Conservation (phyloP, 2,113 vertebrate genomes). For the Rattus norvegicus region DNA sequence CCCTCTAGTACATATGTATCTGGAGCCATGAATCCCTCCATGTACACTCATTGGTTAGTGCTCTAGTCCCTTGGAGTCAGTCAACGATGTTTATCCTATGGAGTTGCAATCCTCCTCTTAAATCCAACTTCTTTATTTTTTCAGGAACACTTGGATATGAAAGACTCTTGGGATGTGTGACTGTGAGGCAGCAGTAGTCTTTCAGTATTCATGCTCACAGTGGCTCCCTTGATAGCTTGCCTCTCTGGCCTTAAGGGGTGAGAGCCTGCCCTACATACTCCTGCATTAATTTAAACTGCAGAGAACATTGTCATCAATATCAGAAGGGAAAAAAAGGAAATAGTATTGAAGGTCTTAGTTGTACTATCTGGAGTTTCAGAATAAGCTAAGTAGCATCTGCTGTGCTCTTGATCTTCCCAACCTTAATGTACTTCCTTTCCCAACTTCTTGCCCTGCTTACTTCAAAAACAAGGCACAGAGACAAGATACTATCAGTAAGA, state of each 20-base stretch:
- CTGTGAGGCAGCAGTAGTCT: too few relatives aligned
- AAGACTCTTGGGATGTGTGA: too few relatives aligned
- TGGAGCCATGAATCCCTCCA: too few relatives aligned
- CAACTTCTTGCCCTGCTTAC: neutral
- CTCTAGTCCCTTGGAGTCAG: too few relatives aligned
- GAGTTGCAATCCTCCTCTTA: too few relatives aligned
- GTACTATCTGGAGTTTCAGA: neutral
- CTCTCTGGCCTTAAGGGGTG: neutral
- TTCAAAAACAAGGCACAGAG: neutral
- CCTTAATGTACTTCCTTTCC: neutral
- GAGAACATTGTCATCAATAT: neutral
- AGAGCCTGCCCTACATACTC: neutral
- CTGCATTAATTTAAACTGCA: neutral
- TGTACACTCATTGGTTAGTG: too few relatives aligned
- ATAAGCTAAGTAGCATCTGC: too few relatives aligned
- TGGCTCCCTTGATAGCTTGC: too few relatives aligned
- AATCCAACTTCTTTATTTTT: neutral
- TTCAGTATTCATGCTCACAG: too few relatives aligned
- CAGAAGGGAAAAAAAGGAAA: neutral
- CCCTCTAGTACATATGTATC: too few relatives aligned
- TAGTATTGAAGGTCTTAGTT: rapidly evolving
- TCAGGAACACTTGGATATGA: neutral
- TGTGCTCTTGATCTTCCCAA: neutral
- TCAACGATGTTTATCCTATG: too few relatives aligned
- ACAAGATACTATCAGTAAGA: neutral